These are phyloP conservation scores for Pinctada fucata DNA, from an alignment of 2,888 invertebrate species.

Conservation along the genomic window DNA sequence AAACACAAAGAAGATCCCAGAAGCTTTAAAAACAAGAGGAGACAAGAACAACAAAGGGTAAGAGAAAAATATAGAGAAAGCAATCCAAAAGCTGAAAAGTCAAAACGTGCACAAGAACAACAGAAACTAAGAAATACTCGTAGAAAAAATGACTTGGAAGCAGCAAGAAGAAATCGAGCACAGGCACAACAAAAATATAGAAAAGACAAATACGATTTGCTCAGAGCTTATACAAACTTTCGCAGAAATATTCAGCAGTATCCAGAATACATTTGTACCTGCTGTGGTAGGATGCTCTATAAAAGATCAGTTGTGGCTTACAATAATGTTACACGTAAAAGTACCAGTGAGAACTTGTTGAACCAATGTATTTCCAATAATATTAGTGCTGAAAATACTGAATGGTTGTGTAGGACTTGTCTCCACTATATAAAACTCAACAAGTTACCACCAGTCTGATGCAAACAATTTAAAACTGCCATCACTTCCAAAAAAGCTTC, in stretches of 20 bases:
- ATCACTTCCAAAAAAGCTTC: slow-evolving; percentile 1
- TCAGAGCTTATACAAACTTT: slow-evolving; percentile 1
- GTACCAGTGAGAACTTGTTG: not conserved
- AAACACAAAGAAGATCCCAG: not conserved
- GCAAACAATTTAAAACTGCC: slow-evolving; percentile 11
- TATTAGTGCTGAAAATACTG: slow-evolving; percentile 3
- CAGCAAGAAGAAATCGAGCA: not conserved
- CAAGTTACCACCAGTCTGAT: slow-evolving; percentile 8
- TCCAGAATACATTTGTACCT: slow-evolving; percentile 15
- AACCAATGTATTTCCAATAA: not conserved
- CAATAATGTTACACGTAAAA: not conserved
- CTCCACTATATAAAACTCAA: not conserved
- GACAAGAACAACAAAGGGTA: slow-evolving; percentile 4
- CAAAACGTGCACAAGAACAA: not conserved
- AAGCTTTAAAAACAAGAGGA: not conserved
- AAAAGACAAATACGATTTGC: slow-evolving; percentile 9
- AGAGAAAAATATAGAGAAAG: not conserved
- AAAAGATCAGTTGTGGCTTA: slow-evolving; percentile 5
- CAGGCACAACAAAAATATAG: slow-evolving; percentile 15
- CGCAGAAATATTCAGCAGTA: slow-evolving; percentile 8
- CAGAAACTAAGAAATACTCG: not conserved
- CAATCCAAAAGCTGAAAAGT: too few relatives aligned
- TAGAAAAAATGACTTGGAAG: not conserved
- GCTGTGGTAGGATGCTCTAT: slow-evolving; percentile 14
- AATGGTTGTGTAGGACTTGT: slow-evolving; percentile 14